Evolutionary conservation across 1,140 invertebrate species (phyloP), one percentile per base, ranked within the genome.

Genomic region (Trichoplusia ni): DNA sequence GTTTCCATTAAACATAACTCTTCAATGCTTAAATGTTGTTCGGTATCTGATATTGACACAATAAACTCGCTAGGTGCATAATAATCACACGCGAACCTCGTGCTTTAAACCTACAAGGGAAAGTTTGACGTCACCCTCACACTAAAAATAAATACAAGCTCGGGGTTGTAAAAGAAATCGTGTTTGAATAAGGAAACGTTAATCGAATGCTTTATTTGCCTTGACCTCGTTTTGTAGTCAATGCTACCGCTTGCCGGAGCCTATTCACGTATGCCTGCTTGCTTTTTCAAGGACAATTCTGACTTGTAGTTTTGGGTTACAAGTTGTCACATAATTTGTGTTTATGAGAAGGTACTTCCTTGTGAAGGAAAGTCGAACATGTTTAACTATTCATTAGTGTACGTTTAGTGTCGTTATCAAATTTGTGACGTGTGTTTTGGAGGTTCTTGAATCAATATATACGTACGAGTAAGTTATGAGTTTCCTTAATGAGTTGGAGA

Each of bases 121-220:
- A 58, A 38, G 13, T 5, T 11, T 58, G 53, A 58, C 53, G 53
- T 58, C 53, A 56, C 7, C 7, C 25, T 11, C n/a, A 40, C 53
- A 58, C 14, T 58, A 42, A 58, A 58, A 58, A 58, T 58, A 58
- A 58, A 59, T 33, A 59, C 14, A 44, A 44, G 27, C 40, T 25
- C 18, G 29, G 42, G 56, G 40, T 59, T 59, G 56, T 59, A 27
- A 59, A 56, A 59, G 56, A 59, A 59, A 46, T 59, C 56, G 56
- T 59, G 56, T 59, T 46, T 59, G 56, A 58, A 58, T 58, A 58
- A 59, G 56, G 42, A 59, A 59, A 59, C 42, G 40, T 46, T 59
- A 59, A 59, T 59, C 56, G 56, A 59, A 59, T 42, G 42, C 53
- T 58, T 58, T 42, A 58, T 58, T 58, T 14, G 53, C 56, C 56